Evolutionary conservation across 2,113 vertebrate species (phyloP).

Genomic region (Malaclemys terrapin): DNA sequence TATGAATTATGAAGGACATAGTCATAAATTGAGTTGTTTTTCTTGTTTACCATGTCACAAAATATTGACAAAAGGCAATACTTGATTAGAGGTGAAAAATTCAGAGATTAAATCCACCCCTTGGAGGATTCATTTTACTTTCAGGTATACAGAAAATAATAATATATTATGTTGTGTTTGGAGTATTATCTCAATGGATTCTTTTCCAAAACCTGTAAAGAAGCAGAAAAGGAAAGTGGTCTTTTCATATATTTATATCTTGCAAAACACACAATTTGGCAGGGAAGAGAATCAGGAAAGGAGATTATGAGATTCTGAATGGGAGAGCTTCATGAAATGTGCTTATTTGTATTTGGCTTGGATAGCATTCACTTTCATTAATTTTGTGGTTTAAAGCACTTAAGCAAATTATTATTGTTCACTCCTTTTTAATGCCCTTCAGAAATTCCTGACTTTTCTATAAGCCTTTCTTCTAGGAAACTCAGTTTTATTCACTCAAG

Average conservation of each 20-base stretch:
- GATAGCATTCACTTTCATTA: background rate
- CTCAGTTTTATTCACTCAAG: background rate
- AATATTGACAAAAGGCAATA: background rate
- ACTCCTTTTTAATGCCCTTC: background rate
- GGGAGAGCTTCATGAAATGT: background rate
- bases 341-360: background rate
- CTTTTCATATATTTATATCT: background rate
- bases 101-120: background rate
- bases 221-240: background rate
- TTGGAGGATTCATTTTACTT: background rate
- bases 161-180: fast-evolving
- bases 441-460: background rate
- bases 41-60: background rate
- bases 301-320: background rate
- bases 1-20: background rate
- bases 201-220: background rate
- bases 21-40: background rate
- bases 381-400: background rate
- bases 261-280: background rate
- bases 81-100: background rate
- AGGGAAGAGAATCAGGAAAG: background rate
- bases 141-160: background rate
- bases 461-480: background rate
- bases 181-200: fast-evolving
- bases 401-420: background rate